Conservation (phyloP, 2,797 vertebrate species). For the Lepus oiostolus region DNA sequence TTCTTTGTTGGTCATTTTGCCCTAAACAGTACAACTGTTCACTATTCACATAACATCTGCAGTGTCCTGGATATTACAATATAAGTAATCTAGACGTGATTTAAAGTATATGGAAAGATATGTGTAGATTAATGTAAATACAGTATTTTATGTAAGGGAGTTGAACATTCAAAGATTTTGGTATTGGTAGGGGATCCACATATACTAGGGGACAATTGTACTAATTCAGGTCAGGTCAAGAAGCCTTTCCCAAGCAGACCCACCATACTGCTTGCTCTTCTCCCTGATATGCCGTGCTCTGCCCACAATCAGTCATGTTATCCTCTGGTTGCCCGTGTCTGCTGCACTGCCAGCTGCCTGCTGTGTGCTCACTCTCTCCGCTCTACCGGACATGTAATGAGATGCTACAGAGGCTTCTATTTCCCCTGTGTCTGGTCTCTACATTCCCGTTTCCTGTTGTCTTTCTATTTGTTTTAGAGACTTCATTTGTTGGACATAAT, state of each 20-base stretch:
- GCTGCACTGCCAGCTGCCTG: neutral
- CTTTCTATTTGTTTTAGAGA: constrained; percentile 13
- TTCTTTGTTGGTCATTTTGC: too few relatives aligned
- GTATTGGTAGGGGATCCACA: too few relatives aligned
- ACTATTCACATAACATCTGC: too few relatives aligned
- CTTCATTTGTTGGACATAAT: neutral
- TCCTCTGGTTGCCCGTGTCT: neutral
- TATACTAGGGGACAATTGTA: too few relatives aligned
- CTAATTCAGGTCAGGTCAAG: neutral
- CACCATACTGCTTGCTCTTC: neutral
- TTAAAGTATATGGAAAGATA: too few relatives aligned
- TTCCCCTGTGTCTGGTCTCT: neutral
- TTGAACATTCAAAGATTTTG: too few relatives aligned
- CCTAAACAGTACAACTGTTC: too few relatives aligned
- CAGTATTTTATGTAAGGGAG: too few relatives aligned
- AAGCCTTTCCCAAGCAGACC: neutral
- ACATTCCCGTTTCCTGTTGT: neutral
- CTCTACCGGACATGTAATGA: neutral
- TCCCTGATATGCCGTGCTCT: neutral
- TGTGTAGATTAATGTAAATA: too few relatives aligned
- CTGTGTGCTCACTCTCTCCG: neutral
- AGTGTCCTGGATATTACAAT: too few relatives aligned
- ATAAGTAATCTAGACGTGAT: too few relatives aligned
- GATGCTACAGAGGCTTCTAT: neutral
- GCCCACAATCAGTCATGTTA: neutral